Base-by-base conservation (phyloP, 2,797 vertebrate genomes). In the Amblyopsis hoosieri region DNA sequence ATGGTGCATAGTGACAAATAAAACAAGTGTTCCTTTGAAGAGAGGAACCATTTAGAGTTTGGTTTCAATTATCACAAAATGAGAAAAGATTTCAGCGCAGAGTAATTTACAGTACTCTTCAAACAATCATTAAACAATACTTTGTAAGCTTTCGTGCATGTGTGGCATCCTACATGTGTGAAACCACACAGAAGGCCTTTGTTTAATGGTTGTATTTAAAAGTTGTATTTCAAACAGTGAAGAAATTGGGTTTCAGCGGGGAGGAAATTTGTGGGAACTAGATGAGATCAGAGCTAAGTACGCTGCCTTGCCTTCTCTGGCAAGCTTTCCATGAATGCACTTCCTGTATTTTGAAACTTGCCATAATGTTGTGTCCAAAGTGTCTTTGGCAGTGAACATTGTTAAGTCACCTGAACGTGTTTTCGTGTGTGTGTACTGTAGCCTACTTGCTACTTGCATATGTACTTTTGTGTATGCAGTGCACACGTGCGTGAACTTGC, bases 1-100 rank as follows among this genome's bases (percentile, higher is more conserved):
- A 85, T 84, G 74, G 83, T 68, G 81, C 73, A 68, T 81, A 86
- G 86, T 79, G 64, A 64, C 73, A 85, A 80, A 86, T 80, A 71
- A 80, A 85, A 74, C 71, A 80, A 66, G 33, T 29, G 37, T 29
- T 77, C 63, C 82, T 82, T 76, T 76, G 58, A 80, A 69, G 72
- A 69, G 67, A 63, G 56, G 68, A 66, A n/a, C 68, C 52, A 48
- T 77, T 81, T 79, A 80, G 59, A 59, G 66, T 76, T 83, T 78
- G 67, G 62, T 74, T 73, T 57, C 46, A 65, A 63, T 72, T 59
- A 80, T 80, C 63, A 74, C 58, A 71, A 62, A 76, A 76, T 55
- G 42, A 59, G 64, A 71, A 81, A 81, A 61, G 42, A 76, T 80
- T 54, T 85, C 31, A 72, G 73, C 23, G 57, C 52, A 11, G 47